Evolutionary conservation across 2,797 vertebrate genomes (phyloP).

Genomic region (Muraenolepis orangiensis): DNA sequence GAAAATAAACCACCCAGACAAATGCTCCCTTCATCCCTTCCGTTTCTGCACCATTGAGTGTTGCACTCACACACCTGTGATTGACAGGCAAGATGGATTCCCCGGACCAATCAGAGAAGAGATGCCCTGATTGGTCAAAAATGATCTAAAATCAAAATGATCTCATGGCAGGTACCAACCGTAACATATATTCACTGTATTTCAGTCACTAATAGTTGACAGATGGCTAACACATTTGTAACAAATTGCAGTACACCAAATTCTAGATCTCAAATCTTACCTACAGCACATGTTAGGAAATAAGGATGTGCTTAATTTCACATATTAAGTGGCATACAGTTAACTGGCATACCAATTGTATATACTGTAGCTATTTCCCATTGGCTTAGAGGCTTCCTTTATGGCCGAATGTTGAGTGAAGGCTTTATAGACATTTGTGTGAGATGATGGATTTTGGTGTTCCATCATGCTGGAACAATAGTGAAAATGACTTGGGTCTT

Average conservation of each 20-base stretch:
- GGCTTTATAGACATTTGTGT: slow-evolving; percentile 31
- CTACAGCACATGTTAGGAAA: background rate
- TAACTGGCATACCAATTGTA: too few relatives aligned
- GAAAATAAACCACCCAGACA: too few relatives aligned
- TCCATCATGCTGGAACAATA: slow-evolving; percentile 21
- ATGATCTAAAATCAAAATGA: background rate
- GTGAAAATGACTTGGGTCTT: slow-evolving; percentile 24
- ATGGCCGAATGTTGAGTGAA: background rate
- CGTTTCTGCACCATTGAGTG: too few relatives aligned
- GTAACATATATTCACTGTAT: background rate
- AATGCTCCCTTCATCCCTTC: too few relatives aligned
- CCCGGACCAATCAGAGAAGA: background rate
- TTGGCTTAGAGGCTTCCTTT: background rate
- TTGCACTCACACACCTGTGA: too few relatives aligned
- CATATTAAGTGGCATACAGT: background rate
- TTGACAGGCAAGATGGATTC: too few relatives aligned
- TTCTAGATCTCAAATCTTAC: background rate
- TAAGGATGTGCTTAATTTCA: background rate
- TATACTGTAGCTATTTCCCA: background rate
- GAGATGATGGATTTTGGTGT: slow-evolving; percentile 18
- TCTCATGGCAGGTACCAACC: background rate
- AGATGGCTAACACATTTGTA: background rate
- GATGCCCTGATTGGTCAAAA: background rate
- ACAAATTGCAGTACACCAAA: background rate
- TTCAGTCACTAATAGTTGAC: background rate